Evolutionary conservation across 2,888 invertebrate species (phyloP).

Genomic region (Amphipoea lucens): DNA sequence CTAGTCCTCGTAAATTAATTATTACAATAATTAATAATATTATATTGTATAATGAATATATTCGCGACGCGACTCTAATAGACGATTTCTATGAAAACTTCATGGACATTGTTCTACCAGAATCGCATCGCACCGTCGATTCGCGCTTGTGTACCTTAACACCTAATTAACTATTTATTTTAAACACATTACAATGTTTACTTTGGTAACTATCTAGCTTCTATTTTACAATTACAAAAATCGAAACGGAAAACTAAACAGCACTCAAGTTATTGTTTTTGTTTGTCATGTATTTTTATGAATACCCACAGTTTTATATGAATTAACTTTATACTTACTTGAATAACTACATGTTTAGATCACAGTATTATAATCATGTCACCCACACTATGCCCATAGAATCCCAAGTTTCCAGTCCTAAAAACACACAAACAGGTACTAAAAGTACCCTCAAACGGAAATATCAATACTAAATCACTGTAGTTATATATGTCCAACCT

Average conservation of each 20-base stretch:
- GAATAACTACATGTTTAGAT: too few species aligned
- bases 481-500: slow-evolving; percentile 39
- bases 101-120: not conserved
- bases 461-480: not conserved
- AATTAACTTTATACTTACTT: not conserved
- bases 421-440: not conserved
- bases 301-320: not conserved
- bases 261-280: not conserved
- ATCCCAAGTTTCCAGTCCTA: not conserved
- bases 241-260: not conserved
- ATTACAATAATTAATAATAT: not conserved
- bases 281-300: too few species aligned
- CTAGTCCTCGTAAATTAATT: not conserved
- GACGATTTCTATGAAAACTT: not conserved
- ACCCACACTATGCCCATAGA: not conserved
- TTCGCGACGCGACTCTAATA: not conserved
- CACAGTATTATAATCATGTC: not conserved
- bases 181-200: not conserved
- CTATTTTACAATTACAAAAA: not conserved
- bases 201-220: not conserved
- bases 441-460: slow-evolving; percentile 33
- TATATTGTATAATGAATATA: too few species aligned
- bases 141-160: not conserved
- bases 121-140: not conserved
- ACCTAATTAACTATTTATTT: not conserved